Evolutionary conservation across 2,113 vertebrate genomes (phyloP), one percentile per base, ranked within the genome.

Genomic region (Choloepus hoffmanni): DNA sequence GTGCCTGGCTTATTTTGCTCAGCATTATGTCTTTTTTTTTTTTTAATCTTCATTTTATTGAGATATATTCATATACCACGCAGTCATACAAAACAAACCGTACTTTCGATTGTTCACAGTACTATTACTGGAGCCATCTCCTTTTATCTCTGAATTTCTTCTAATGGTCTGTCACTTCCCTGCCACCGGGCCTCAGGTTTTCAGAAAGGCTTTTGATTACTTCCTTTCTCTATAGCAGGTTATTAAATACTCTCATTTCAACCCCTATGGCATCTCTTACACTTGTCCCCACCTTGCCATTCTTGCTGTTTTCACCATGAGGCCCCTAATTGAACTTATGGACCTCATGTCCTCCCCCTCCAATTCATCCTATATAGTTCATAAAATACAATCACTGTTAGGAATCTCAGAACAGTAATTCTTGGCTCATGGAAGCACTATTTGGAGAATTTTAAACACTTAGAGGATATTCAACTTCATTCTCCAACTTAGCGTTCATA

Each of bases 201-300:
- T 12, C 50, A 1, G 28, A 10, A 15, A 3, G 7, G 30, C 70
- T 73, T 63, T 7, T 5, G 18, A n/a, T 40, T 11, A 53, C 50
- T 55, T 43, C 76, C 7, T 15, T 67, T 68, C 70, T 14, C 55
- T 43, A n/a, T 63, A 12, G 11, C 1, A 14, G 67, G 6, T 2
- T 33, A 7, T 36, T n/a, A 3, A 9, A 58, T 9, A 1, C 33
- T 53, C 33, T 58, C 30, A 30, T n/a, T 26, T 36, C 68, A 23
- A 5, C 23, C 4, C 1, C 48, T 73, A 0, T 11, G 72, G 14
- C 1, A 1, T 19, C 48, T 67, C 79, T 40, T 2, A 33, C 60
- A 33, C 60, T 48, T 28, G 16, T 55, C 33, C 9, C 30, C 30
- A 1, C 26, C 33, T 12, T 43, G 9, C 50, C 19, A 0, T 65